phyloP scores from a whole-genome alignment of 2,113 vertebrate genomes.

The Psittacara wagleri region DNA sequence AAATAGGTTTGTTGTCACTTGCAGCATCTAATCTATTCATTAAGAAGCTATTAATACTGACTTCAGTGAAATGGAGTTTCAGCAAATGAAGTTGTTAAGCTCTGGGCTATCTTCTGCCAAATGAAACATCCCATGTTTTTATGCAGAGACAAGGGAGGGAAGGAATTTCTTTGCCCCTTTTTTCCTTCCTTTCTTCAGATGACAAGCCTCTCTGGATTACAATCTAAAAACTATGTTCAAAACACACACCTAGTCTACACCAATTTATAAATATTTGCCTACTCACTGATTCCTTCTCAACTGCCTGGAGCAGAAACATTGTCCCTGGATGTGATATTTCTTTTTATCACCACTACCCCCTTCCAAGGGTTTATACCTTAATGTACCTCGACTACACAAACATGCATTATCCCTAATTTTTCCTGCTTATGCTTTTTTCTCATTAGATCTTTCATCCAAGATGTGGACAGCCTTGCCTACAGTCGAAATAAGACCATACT shows the following conservation, averaged over 20 bases:
- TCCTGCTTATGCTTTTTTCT: neutral
- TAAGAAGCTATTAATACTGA: constrained; percentile 71
- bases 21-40: constrained; percentile 73
- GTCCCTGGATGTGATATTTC: neutral
- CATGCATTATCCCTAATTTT: neutral
- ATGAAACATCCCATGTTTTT: neutral
- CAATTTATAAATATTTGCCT: neutral
- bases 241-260: neutral
- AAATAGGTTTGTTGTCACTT: constrained; percentile 70
- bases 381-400: accelerated
- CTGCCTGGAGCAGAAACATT: neutral
- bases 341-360: neutral
- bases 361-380: neutral
- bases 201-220: neutral
- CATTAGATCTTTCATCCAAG: neutral
- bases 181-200: neutral
- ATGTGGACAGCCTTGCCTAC: neutral
- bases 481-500: neutral
- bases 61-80: constrained; percentile 61
- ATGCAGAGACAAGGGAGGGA: neutral
- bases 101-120: constrained; percentile 51
- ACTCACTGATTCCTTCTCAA: neutral
- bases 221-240: neutral
- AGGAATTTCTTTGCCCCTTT: neutral
- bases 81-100: constrained; percentile 58